A percentile compares a stretch with the other conserved stretches of the same genome.
Evolutionary conservation across 2,113 vertebrate genomes (phyloP).

Genomic region (Micromys minutus): DNA sequence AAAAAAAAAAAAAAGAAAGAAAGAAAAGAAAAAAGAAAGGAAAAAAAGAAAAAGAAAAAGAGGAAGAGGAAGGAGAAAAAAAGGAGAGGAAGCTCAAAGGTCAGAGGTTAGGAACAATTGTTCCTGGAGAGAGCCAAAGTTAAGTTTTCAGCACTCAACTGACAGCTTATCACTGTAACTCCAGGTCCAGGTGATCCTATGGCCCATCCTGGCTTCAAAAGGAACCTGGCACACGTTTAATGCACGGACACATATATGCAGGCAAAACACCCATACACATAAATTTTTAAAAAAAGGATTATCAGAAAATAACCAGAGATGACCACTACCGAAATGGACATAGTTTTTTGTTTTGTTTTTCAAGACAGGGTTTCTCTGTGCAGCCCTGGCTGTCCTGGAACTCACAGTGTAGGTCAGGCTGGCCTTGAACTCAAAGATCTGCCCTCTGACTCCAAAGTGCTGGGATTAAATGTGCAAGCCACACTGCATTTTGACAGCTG

Average conservation of each 20-base stretch:
- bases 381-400: background rate
- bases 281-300: background rate
- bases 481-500: background rate
- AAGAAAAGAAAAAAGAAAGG: too few species aligned
- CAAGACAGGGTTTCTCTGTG: background rate
- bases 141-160: background rate
- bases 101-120: background rate
- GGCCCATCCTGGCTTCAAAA: background rate
- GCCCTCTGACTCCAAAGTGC: too few species aligned
- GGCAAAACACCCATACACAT: background rate
- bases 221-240: background rate
- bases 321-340: background rate
- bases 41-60: too few species aligned
- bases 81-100: background rate
- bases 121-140: background rate
- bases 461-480: too few species aligned
- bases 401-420: background rate
- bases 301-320: background rate
- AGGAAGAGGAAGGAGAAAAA: too few species aligned
- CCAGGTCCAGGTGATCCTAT: background rate
- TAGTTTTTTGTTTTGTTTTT: background rate
- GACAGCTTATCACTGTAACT: background rate
- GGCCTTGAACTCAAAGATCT: background rate
- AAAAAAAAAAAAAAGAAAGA: background rate
- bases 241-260: too few species aligned